Evolutionary conservation across 2,888 invertebrate genomes (phyloP).

Genomic region (Leptinotarsa peninsularis): DNA sequence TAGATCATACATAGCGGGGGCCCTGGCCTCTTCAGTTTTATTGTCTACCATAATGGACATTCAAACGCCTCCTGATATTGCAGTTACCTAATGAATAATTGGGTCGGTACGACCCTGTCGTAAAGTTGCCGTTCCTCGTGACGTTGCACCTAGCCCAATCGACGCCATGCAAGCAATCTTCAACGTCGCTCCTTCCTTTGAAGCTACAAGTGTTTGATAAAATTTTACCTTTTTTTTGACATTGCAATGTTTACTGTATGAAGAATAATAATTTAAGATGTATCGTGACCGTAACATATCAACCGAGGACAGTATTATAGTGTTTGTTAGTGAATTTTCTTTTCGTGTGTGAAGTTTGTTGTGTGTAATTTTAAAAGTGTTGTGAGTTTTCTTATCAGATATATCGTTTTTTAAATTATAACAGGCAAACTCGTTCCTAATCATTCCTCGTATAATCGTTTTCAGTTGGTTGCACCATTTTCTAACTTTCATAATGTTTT

Average conservation of each 20-base stretch:
- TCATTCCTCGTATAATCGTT: too few relatives aligned
- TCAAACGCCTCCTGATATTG: too few relatives aligned
- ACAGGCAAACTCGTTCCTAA: too few relatives aligned
- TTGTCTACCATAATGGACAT: too few relatives aligned
- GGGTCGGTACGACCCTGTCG: background rate
- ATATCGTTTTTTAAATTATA: too few relatives aligned
- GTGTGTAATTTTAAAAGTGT: slow-evolving; percentile 18
- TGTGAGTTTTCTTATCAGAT: background rate
- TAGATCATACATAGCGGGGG: too few relatives aligned
- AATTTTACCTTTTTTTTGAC: slow-evolving; percentile 47
- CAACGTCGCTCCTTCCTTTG: slow-evolving; percentile 41
- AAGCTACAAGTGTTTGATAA: slow-evolving; percentile 60
- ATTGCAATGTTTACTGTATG: slow-evolving; percentile 47
- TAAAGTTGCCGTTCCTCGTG: slow-evolving; percentile 38
- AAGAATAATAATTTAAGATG: background rate
- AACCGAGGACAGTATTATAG: slow-evolving; percentile 1
- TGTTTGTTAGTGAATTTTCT: slow-evolving; percentile 21
- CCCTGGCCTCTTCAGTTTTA: too few relatives aligned
- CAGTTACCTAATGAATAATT: background rate
- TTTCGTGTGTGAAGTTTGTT: slow-evolving; percentile 14
- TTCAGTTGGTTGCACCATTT: too few relatives aligned
- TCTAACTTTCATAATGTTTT: background rate
- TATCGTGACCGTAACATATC: slow-evolving; percentile 20
- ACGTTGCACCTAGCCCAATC: slow-evolving; percentile 50
- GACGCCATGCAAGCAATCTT: slow-evolving; percentile 54